Evolutionary conservation across 2,797 vertebrate species (phyloP).

Genomic region (Craterocephalus amniculus): DNA sequence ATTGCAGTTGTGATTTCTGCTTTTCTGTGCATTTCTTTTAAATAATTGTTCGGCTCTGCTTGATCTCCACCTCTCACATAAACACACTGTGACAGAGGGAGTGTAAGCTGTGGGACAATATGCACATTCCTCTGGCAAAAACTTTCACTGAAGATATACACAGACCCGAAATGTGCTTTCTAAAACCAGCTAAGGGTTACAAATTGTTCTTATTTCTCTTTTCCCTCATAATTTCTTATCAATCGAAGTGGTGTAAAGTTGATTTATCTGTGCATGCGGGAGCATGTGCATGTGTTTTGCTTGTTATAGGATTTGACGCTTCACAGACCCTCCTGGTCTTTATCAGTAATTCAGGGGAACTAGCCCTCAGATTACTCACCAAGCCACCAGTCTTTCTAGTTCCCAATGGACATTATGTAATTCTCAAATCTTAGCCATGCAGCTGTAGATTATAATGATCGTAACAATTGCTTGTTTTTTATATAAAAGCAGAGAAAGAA

Average conservation of each 20-base stretch:
- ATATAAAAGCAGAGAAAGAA: not conserved
- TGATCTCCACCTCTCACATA: constrained; percentile 37
- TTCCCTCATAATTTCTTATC: constrained; percentile 19
- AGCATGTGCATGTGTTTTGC: constrained; percentile 37
- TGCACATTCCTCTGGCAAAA: constrained; percentile 44
- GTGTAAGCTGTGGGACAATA: constrained; percentile 33
- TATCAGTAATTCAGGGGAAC: constrained; percentile 73
- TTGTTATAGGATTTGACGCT: constrained; percentile 71
- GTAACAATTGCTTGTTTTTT: not conserved
- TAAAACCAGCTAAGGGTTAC: constrained; percentile 45
- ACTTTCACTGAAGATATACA: constrained; percentile 36
- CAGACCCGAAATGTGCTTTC: constrained; percentile 30
- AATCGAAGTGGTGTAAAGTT: constrained; percentile 34
- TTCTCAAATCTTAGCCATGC: constrained; percentile 35
- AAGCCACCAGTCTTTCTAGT: constrained; percentile 49
- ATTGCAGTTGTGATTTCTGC: constrained; percentile 21
- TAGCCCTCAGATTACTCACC: constrained; percentile 72
- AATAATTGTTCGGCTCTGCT: constrained; percentile 20
- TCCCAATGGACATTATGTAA: constrained; percentile 44
- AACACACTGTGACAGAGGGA: constrained; percentile 47
- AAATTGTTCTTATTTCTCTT: constrained; percentile 32
- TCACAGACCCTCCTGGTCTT: constrained; percentile 72
- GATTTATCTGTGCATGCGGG: constrained; percentile 34
- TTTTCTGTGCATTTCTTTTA: constrained; percentile 19
- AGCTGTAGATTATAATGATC: constrained; percentile 20